Percentiles rank a stretch among this genome's conserved stretches.
These are phyloP conservation scores for Saccostrea glomerata DNA, from an alignment of 1,140 invertebrate genomes.

Conservation along the genomic window DNA sequence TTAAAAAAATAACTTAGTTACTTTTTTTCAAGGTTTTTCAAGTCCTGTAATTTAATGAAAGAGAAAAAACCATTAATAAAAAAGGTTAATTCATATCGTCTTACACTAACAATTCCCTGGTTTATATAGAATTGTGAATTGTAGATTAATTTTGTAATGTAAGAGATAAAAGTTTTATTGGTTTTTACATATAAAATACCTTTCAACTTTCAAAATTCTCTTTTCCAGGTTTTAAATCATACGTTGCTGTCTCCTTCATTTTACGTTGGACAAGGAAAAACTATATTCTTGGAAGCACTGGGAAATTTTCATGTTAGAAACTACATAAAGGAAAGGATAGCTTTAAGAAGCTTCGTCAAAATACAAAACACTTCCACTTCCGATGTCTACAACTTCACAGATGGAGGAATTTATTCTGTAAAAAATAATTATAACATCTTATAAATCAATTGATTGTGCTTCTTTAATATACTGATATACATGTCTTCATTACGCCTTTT, in stretches of 20 bases:
- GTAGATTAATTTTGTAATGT: neutral
- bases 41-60: neutral
- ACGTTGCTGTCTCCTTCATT: conserved; percentile 33
- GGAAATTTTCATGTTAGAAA: conserved; percentile 52
- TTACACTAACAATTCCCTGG: neutral
- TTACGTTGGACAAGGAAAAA: conserved; percentile 43
- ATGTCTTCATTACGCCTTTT: too few relatives aligned
- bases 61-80: neutral
- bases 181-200: neutral
- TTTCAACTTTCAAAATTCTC: neutral
- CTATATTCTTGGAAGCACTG: neutral
- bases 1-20: too few relatives aligned
- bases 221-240: conserved; percentile 50
- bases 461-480: too few relatives aligned
- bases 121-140: neutral
- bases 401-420: neutral
- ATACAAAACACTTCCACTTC: neutral
- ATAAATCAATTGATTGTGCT: too few relatives aligned
- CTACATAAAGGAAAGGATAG: conserved; percentile 44
- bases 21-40: neutral
- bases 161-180: neutral
- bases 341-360: neutral
- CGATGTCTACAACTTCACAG: conserved; percentile 19
- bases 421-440: neutral
- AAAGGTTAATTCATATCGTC: neutral